Percentiles rank a stretch among this genome's conserved stretches.
Evolutionary conservation across 2,797 vertebrate genomes (phyloP).

Genomic region (Sebastes miniatus): DNA sequence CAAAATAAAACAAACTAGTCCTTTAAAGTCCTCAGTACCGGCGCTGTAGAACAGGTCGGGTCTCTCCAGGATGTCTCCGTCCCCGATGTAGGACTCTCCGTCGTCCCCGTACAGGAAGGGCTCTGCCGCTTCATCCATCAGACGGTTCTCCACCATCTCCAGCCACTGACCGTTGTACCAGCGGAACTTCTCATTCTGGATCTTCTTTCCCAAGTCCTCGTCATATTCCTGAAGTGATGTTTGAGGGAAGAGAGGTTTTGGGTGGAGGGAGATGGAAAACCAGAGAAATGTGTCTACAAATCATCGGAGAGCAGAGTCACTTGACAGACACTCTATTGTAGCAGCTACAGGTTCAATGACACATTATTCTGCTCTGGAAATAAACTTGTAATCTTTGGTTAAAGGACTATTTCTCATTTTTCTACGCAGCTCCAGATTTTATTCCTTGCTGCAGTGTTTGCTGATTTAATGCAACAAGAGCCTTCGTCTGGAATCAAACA

Average conservation of each 20-base stretch:
- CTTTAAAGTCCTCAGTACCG: conserved; percentile 69
- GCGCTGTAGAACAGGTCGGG: conserved; percentile 89
- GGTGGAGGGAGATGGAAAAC: not conserved
- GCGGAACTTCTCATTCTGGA: conserved; percentile 92
- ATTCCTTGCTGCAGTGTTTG: not conserved
- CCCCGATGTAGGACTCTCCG: conserved; percentile 85
- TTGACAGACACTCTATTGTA: not conserved
- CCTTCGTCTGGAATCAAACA: not conserved
- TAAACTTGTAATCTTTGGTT: not conserved
- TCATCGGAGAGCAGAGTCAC: too few species aligned
- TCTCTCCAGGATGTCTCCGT: conserved; percentile 88
- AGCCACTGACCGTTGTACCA: conserved; percentile 96
- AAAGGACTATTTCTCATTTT: not conserved
- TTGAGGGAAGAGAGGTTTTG: not conserved
- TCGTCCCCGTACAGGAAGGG: conserved; percentile 87
- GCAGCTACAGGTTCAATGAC: not conserved
- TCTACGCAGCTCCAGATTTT: not conserved
- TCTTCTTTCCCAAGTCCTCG: conserved; percentile 91
- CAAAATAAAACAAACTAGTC: not conserved
- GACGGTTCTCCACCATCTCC: conserved; percentile 93
- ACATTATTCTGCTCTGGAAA: not conserved
- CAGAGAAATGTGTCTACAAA: not conserved
- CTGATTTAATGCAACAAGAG: not conserved
- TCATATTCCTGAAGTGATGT: conserved; percentile 85
- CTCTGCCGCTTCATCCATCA: conserved; percentile 87